These are phyloP conservation scores for Petrolisthes cinctipes DNA, from an alignment of 2,888 invertebrate species.

Conservation along the genomic window DNA sequence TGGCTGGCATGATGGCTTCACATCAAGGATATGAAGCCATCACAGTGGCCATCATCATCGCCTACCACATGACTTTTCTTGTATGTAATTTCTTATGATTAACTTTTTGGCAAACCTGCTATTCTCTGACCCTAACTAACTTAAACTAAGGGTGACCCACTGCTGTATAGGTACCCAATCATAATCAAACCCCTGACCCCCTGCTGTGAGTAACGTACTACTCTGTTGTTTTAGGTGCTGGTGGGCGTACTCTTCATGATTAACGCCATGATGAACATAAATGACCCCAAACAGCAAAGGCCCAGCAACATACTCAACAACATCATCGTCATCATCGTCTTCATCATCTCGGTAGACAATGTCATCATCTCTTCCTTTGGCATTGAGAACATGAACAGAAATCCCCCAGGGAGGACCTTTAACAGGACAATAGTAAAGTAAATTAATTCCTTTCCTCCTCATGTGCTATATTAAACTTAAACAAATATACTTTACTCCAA, in stretches of 20 bases:
- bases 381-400: slow-evolving; percentile 73
- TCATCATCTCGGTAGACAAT: slow-evolving; percentile 84
- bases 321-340: slow-evolving; percentile 83
- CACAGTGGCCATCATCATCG: too few species aligned
- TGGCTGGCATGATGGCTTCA: too few species aligned
- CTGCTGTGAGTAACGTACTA: not conserved
- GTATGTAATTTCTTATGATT: too few species aligned
- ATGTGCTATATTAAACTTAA: not conserved
- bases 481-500: not conserved
- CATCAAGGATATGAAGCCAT: too few species aligned
- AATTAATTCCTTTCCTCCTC: too few species aligned
- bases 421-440: too few species aligned
- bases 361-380: slow-evolving; percentile 88
- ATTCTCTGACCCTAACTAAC: too few species aligned
- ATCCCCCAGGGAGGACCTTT: slow-evolving; percentile 25
- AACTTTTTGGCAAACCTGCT: too few species aligned
- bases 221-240: slow-evolving; percentile 75
- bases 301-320: slow-evolving; percentile 85
- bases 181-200: not conserved
- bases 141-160: too few species aligned
- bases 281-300: slow-evolving; percentile 79
- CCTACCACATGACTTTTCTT: too few species aligned
- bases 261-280: slow-evolving; percentile 86
- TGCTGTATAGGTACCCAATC: too few species aligned
- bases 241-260: slow-evolving; percentile 86